Base-by-base conservation (phyloP, 2,888 invertebrate species). In the Panzeria rudis region DNA sequence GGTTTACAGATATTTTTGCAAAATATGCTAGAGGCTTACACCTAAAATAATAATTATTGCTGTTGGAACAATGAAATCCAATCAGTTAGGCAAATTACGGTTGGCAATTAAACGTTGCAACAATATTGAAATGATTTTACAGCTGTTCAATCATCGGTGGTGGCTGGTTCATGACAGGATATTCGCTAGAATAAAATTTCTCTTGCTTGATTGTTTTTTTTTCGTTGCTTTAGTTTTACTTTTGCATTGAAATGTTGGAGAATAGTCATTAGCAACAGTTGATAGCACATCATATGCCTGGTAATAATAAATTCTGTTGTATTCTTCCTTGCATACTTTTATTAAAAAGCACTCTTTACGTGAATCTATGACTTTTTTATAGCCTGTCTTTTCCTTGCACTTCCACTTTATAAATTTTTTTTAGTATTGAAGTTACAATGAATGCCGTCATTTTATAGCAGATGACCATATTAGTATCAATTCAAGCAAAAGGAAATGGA, bases 81-180 rank as follows among this genome's bases (percentile, higher is more conserved):
- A 81, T 81, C 81, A 69, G 54, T 35, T 73, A 72, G 29, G 41
- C 17, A 61, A 56, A 73, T 73, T 59, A 41, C 75, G 59, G 38
- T 52, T 41, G 50, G 29, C 80, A 73, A 68, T 81, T 73, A 81
- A 54, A 68, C 72, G 56, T 38, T 81, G 62, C 13, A 41, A 32
- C 52, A 54, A 44, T 3, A 44, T 5, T 23, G n/a, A 25, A 29
- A 17, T n/a, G 11, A 25, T 64, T 29, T 29, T 44, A 2, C 25
- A 25, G 20, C 15, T 32, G 35, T 50, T 47, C 35, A 17, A 50
- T 29, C 29, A 69, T 9, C 15, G 32, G 17, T 8, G 15, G n/a
- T 17, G 35, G 44, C 23, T 38, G 11, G 35, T 38, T 38, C 23
- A 23, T 23, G 47, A 13, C 59, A 64, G 52, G 17, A 75, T 38